phyloP scores from a whole-genome alignment of 35 echinoderm and acorn worm genomes.

The Chiridota heheva region DNA sequence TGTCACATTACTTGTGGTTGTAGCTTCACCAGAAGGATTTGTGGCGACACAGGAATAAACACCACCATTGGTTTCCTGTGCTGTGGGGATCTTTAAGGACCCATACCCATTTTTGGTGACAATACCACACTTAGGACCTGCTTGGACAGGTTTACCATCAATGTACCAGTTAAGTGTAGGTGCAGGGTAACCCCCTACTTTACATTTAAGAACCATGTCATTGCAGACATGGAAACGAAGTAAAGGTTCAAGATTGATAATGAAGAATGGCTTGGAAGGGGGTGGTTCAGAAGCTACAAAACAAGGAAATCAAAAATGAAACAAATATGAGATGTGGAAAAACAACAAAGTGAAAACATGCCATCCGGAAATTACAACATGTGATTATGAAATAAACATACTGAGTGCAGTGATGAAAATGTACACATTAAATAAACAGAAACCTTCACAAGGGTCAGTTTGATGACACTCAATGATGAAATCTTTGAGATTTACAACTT shows the following conservation, averaged over 20 bases:
- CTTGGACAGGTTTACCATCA: constrained; percentile 9
- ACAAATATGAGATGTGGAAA: no score
- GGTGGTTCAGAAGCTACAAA: constrained; percentile 36
- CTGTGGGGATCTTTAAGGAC: constrained; percentile 3
- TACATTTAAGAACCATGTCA: constrained; percentile 6
- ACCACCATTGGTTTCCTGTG: constrained; percentile 2
- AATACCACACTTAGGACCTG: constrained; percentile 8
- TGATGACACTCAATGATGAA: no score
- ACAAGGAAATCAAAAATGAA: constrained; percentile 10
- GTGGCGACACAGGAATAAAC: constrained; percentile 21
- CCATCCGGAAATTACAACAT: no score
- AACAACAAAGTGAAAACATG: no score
- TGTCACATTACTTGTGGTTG: constrained; percentile 7
- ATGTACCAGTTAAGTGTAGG: constrained; percentile 20
- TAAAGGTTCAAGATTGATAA: not conserved
- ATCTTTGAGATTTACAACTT: no score
- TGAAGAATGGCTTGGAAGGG: constrained; percentile 33
- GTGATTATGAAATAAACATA: no score
- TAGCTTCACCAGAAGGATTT: constrained; percentile 8
- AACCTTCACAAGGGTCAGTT: no score
- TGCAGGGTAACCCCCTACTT: constrained; percentile 13
- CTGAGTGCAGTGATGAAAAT: no score
- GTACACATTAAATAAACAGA: no score
- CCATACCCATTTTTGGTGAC: not conserved
- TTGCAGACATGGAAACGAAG: constrained; percentile 17